phyloP scores from a whole-genome alignment of 2,113 vertebrate species.

The Chamaetylas fuelleborni region DNA sequence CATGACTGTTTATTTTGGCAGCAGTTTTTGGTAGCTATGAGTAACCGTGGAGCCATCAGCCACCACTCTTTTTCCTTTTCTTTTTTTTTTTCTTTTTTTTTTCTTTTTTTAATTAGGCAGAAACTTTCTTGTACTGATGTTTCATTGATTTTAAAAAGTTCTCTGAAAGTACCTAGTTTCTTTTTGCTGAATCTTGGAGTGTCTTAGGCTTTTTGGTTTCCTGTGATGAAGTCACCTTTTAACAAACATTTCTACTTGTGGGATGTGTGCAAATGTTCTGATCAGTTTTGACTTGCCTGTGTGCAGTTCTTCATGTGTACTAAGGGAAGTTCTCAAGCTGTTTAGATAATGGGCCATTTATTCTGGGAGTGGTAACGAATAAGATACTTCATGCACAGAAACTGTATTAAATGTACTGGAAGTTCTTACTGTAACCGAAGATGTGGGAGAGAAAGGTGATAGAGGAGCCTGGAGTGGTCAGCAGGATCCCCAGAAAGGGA shows the following conservation, averaged over 20 bases:
- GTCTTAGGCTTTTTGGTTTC: not conserved
- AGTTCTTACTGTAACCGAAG: accelerated
- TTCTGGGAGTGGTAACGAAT: not conserved
- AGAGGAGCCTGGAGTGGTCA: not conserved
- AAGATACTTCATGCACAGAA: not conserved
- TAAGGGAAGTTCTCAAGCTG: not conserved
- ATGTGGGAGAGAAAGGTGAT: not conserved
- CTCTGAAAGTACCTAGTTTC: not conserved
- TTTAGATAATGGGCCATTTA: not conserved
- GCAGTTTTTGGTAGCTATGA: not conserved
- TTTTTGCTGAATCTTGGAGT: accelerated
- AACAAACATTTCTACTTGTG: accelerated
- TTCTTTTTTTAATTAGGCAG: not conserved
- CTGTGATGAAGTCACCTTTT: accelerated
- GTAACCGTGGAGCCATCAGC: not conserved
- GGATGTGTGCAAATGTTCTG: not conserved
- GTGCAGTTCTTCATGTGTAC: not conserved
- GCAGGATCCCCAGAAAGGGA: not conserved
- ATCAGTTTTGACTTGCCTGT: not conserved
- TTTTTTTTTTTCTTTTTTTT: not conserved
- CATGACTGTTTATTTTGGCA: not conserved
- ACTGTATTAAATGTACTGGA: not conserved
- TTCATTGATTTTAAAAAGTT: not conserved
- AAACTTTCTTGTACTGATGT: not conserved
- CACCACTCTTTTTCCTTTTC: accelerated